A percentile compares a stretch with the other conserved stretches of the same genome.
These are phyloP conservation scores for Nomada hirtipes DNA, from an alignment of 2,888 invertebrate genomes.

Conservation along the genomic window DNA sequence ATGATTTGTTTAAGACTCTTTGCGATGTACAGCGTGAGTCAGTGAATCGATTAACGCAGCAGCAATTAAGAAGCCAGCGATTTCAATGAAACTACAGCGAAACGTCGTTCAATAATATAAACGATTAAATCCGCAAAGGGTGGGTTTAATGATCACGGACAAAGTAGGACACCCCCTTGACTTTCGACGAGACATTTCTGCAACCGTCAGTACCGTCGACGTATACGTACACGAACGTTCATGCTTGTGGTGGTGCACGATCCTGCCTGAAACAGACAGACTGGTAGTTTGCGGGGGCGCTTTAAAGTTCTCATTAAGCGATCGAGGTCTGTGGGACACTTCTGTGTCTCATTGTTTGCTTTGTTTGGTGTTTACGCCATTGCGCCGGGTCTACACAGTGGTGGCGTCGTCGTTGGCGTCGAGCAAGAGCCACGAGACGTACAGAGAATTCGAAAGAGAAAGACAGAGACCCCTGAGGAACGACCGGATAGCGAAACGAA, in stretches of 20 bases:
- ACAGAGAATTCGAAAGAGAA: conserved; percentile 24
- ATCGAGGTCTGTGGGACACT: conserved; percentile 81
- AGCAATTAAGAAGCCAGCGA: not conserved
- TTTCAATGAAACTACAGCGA: not conserved
- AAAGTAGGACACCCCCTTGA: not conserved
- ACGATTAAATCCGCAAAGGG: not conserved
- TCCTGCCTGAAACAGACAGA: conserved; percentile 58
- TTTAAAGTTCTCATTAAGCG: conserved; percentile 82
- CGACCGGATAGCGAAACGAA: conserved; percentile 33
- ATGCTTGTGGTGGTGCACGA: not conserved
- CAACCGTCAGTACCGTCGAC: not conserved
- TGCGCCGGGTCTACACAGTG: conserved; percentile 49
- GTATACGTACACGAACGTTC: not conserved
- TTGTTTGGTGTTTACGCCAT: conserved; percentile 80
- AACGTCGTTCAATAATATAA: not conserved
- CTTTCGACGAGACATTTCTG: not conserved
- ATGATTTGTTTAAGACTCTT: too few relatives aligned
- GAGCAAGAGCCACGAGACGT: conserved; percentile 29
- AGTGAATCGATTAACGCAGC: too few relatives aligned
- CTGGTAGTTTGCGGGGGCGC: conserved; percentile 69
- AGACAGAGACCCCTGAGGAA: not conserved
- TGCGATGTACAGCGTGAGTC: too few relatives aligned
- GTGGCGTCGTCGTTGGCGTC: conserved; percentile 49
- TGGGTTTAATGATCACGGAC: not conserved
- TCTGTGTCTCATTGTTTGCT: conserved; percentile 79